Evolutionary conservation across 2,113 vertebrate species (phyloP), one percentile per base, ranked within the genome.

Genomic region (Formicarius rufipectus): DNA sequence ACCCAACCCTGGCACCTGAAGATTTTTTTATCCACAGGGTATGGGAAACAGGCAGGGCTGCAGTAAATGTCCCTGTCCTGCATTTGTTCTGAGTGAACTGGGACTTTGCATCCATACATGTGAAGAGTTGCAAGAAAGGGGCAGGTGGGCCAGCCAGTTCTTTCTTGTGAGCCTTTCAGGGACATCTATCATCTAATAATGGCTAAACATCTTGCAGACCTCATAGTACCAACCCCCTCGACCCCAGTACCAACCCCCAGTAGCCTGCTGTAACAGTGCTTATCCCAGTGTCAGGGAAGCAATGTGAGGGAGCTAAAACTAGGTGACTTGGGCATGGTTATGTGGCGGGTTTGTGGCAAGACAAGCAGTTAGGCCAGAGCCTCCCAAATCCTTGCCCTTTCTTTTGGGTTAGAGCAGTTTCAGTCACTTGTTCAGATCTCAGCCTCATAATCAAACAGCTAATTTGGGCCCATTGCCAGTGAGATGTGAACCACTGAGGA

Each of bases 101-200:
- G 12, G 50, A 49, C 15, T 20, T 80, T 40, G 22, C 1, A 3
- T 31, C 68, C 6, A 10, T 40, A 28, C 5, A 13, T 44, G 39
- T 55, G 35, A 68, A 14, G 37, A 53, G n/a, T 21, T 58, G 28
- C 27, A 75, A 53, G n/a, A 78, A 78, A 79, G 31, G 44, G n/a
- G 9, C 21, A 21, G 25, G 15, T 59, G 24, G 20, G 16, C n/a
- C 22, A 56, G 19, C 4, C 31, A 53, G 16, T 10, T 87, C 39
- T 84, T 89, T 77, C 40, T 17, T 39, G 21, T 23, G 58, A 35
- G 28, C 30, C 27, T 31, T 73, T 25, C 69, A 45, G 64, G 27
- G 22, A 24, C 1, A 1, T 10, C n/a, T 27, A 7, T 39, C n/a
- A 37, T 8, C 9, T 60, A 0, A n/a, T 14, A 53, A 58, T 5